A percentile compares a stretch with the other conserved stretches of the same genome.
These are phyloP conservation scores for Watsonalla binaria DNA, from an alignment of 2,888 invertebrate genomes.

Conservation along the genomic window DNA sequence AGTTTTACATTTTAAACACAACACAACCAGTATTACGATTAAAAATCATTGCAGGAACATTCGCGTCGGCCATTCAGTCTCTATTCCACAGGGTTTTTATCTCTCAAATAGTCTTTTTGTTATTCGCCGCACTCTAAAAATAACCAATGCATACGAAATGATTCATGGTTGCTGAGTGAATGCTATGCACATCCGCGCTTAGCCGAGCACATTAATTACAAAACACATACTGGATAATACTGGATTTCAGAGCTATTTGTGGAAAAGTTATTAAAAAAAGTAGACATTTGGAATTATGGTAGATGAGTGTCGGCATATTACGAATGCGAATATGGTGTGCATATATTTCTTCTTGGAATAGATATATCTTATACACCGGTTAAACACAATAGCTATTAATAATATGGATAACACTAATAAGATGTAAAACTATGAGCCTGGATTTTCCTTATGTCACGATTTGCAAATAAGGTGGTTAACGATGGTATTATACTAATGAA, in stretches of 20 bases:
- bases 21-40: background rate
- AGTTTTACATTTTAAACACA: background rate
- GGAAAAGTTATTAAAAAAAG: constrained; percentile 1
- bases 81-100: constrained; percentile 29
- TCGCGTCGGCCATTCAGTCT: constrained; percentile 25
- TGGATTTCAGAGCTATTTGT: constrained; percentile 16
- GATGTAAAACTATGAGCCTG: too few species aligned
- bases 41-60: constrained; percentile 25
- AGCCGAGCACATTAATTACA: constrained; percentile 53
- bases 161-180: constrained; percentile 49
- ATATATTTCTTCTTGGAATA: too few species aligned
- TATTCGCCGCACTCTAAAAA: constrained; percentile 31
- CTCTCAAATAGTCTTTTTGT: constrained; percentile 23
- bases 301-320: too few species aligned
- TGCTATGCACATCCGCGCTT: constrained; percentile 35
- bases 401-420: too few species aligned
- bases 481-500: too few species aligned
- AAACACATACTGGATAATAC: constrained; percentile 28
- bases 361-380: too few species aligned
- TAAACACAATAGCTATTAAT: too few species aligned
- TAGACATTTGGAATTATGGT: too few species aligned
- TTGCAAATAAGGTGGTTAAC: too few species aligned
- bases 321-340: too few species aligned
- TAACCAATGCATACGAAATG: constrained; percentile 66
- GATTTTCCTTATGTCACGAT: too few species aligned